Evolutionary conservation across 2,113 vertebrate genomes (phyloP).

Genomic region (Haemorhous mexicanus): DNA sequence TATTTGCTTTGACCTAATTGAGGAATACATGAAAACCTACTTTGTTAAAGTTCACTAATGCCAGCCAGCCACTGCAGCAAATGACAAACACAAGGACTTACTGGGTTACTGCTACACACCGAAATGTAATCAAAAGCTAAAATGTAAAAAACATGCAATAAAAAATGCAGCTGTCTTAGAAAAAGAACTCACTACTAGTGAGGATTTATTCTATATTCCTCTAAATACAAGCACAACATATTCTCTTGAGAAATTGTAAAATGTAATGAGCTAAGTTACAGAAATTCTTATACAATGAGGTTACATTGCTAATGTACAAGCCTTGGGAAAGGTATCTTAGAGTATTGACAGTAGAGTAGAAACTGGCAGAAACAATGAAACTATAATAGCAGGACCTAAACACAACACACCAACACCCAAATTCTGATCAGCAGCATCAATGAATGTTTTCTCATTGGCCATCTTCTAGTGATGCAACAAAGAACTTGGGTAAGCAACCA

Average conservation of each 20-base stretch:
- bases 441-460: neutral
- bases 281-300: neutral
- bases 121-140: neutral
- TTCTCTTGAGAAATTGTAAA: neutral
- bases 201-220: neutral
- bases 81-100: neutral
- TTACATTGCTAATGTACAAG: neutral
- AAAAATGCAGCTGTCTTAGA: neutral
- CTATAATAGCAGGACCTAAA: neutral
- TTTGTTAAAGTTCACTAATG: constrained; percentile 28
- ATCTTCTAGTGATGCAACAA: neutral
- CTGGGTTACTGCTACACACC: neutral
- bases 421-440: neutral
- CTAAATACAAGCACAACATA: neutral
- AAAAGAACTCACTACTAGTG: neutral
- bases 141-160: neutral
- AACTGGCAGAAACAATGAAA: neutral
- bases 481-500: neutral
- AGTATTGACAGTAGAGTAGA: neutral
- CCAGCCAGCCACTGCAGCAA: constrained; percentile 2
- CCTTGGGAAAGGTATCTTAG: neutral
- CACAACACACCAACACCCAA: neutral
- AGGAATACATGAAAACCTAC: constrained; percentile 23
- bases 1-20: constrained; percentile 39
- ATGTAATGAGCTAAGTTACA: neutral